Conservation (phyloP, 2,797 vertebrate species). For the Psittacula echo region DNA sequence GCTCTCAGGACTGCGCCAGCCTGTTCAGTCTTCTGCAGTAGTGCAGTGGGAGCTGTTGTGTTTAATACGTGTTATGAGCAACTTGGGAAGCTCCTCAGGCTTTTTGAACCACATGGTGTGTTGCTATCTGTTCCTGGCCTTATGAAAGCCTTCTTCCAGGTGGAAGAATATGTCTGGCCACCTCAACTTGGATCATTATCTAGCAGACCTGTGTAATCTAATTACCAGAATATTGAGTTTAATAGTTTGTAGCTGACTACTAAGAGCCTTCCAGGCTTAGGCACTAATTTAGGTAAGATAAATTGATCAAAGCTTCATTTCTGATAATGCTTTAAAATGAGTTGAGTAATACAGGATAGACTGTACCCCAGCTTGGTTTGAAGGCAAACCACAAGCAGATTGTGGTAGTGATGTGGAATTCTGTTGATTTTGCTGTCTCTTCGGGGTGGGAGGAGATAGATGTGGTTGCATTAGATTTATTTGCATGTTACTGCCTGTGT, state of each 20-base stretch:
- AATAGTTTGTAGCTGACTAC: conserved; percentile 23
- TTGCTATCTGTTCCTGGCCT: neutral
- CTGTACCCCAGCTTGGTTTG: conserved; percentile 2
- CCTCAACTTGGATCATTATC: conserved; percentile 7
- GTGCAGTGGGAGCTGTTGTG: neutral
- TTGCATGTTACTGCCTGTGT: conserved; percentile 32
- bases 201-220: conserved; percentile 9
- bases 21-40: neutral
- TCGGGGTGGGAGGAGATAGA: neutral
- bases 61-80: neutral
- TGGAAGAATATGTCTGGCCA: conserved; percentile 6
- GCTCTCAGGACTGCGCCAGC: neutral
- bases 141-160: neutral
- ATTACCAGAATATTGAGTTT: conserved; percentile 9
- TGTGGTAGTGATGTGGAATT: conserved; percentile 32
- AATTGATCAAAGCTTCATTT: conserved; percentile 55
- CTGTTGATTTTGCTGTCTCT: conserved; percentile 53
- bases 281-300: conserved; percentile 39
- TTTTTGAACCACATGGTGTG: neutral
- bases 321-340: conserved; percentile 34
- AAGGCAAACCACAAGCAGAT: conserved; percentile 53
- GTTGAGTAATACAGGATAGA: conserved; percentile 39
- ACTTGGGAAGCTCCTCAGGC: neutral
- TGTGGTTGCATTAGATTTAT: conserved; percentile 11
- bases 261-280: conserved; percentile 18